Conservation (phyloP, 1,140 invertebrate species). For the Drosophila equinoxialis region DNA sequence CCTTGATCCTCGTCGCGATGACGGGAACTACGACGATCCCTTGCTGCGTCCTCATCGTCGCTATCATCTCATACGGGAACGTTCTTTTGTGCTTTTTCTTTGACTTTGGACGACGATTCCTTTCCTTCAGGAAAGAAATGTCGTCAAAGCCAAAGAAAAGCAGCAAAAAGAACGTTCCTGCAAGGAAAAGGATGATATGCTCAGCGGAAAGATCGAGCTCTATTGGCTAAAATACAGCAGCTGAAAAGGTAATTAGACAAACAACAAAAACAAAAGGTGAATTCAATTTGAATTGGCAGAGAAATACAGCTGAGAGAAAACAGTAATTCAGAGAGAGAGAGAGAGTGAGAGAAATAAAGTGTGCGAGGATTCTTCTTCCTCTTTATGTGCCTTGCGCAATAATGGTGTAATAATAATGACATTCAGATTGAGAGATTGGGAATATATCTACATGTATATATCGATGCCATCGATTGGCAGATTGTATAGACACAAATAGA, state of each 20-base stretch:
- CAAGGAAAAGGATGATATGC: no score
- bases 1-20: conserved; percentile 70
- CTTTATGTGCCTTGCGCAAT: no score
- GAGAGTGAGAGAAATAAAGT: background rate
- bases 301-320: background rate
- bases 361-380: background rate
- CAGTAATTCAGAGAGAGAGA: background rate
- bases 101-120: conserved; percentile 50
- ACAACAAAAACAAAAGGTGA: conserved; percentile 18
- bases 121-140: no score
- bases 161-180: no score
- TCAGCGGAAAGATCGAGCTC: conserved; percentile 79
- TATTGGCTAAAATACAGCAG: conserved; percentile 79
- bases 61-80: conserved; percentile 66
- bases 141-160: no score
- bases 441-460: background rate
- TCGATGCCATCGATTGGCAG: conserved; percentile 1
- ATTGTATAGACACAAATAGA: background rate
- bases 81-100: conserved; percentile 66
- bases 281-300: conserved; percentile 13
- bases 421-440: conserved; percentile 6
- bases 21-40: conserved; percentile 57
- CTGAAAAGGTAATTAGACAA: conserved; percentile 80
- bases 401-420: background rate
- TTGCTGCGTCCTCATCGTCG: conserved; percentile 67